phyloP scores from a whole-genome alignment of 2,797 vertebrate genomes.

The Trichosurus vulpecula region DNA sequence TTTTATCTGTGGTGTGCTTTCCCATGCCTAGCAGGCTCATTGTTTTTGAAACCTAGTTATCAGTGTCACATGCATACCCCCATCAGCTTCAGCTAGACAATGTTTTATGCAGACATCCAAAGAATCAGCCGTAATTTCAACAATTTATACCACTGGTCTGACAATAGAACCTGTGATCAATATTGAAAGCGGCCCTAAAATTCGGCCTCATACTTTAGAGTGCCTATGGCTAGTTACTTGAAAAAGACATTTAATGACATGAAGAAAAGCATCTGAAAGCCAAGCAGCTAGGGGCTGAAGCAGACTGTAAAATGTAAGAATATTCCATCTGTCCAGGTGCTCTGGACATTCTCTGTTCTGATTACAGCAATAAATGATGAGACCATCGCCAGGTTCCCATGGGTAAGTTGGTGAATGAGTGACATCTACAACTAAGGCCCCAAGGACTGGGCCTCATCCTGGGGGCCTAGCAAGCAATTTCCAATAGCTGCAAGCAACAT shows the following conservation, averaged over 20 bases:
- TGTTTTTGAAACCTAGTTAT: conserved; percentile 54
- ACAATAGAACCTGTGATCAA: conserved; percentile 31
- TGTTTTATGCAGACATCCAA: neutral
- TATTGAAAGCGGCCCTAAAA: conserved; percentile 43
- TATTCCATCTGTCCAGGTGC: neutral
- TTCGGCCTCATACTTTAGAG: neutral
- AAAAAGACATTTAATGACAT: conserved; percentile 25
- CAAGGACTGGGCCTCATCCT: conserved; percentile 1
- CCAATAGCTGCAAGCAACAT: conserved; percentile 29
- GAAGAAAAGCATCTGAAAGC: conserved; percentile 50
- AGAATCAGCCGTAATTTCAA: conserved; percentile 36
- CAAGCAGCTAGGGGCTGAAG: conserved; percentile 9
- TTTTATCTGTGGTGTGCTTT: conserved; percentile 24
- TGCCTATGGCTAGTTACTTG: conserved; percentile 22
- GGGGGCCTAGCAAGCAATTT: conserved; percentile 12
- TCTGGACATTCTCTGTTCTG: conserved; percentile 25
- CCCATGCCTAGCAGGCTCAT: conserved; percentile 14
- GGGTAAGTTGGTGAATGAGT: conserved; percentile 39
- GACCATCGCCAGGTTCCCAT: neutral
- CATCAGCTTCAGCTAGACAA: conserved; percentile 44
- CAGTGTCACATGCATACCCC: conserved; percentile 12
- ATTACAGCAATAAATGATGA: conserved; percentile 44
- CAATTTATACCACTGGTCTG: neutral
- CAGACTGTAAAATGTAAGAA: conserved; percentile 42
- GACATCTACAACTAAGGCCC: neutral